Evolutionary conservation across 2,797 vertebrate species (phyloP).

Genomic region (Platyrinchus mystaceus): DNA sequence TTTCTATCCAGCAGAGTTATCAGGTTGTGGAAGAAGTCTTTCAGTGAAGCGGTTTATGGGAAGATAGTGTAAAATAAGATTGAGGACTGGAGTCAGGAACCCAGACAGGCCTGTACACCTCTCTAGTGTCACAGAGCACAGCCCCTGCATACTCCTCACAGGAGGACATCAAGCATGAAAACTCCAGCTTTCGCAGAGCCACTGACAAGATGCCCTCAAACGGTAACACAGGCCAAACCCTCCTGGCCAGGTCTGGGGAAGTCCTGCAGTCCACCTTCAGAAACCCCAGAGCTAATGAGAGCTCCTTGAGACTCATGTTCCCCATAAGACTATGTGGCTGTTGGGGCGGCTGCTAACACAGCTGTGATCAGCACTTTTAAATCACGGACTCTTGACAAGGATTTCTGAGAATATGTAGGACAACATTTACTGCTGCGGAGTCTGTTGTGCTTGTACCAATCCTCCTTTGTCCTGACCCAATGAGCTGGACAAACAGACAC

Average conservation of each 20-base stretch:
- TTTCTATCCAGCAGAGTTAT: neutral
- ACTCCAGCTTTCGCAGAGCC: accelerated
- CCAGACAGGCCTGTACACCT: neutral
- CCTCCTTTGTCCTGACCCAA: neutral
- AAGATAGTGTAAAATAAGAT: neutral
- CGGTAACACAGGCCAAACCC: neutral
- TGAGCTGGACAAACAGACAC: accelerated
- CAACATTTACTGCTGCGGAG: neutral
- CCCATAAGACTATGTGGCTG: neutral
- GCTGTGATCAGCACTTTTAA: neutral
- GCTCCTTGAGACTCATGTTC: neutral
- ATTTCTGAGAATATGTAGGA: neutral
- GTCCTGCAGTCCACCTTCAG: neutral
- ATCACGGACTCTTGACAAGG: neutral
- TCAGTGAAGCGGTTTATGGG: neutral
- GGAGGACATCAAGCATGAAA: neutral
- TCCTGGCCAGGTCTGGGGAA: neutral
- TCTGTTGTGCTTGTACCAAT: neutral
- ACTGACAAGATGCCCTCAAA: neutral
- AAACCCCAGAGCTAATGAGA: neutral
- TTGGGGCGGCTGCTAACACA: neutral
- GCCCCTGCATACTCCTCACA: neutral
- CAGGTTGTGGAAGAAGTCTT: neutral
- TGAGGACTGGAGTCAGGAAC: neutral
- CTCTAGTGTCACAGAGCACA: neutral